Conservation (phyloP, 2,797 vertebrate genomes). For the Microhierax caerulescens region DNA sequence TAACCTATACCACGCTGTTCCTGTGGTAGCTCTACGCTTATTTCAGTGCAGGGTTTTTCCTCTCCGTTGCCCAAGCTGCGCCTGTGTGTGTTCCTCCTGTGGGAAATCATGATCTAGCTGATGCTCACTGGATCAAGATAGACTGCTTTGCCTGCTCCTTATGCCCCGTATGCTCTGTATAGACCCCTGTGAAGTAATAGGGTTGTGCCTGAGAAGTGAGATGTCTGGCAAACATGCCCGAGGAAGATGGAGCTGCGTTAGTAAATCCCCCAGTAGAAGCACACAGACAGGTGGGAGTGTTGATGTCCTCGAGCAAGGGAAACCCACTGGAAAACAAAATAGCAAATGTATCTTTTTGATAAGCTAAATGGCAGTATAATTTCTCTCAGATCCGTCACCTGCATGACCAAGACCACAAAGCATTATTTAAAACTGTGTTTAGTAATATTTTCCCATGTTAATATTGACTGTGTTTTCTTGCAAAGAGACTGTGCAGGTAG, state of each 20-base stretch:
- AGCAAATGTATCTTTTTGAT: neutral
- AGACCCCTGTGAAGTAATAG: neutral
- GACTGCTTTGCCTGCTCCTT: neutral
- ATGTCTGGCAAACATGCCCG: neutral
- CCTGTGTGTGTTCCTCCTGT: neutral
- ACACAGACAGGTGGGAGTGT: neutral
- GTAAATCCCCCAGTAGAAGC: neutral
- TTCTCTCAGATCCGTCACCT: neutral
- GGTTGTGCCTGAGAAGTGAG: neutral
- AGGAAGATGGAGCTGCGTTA: neutral
- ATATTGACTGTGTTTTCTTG: neutral
- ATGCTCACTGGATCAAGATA: neutral
- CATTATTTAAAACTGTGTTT: neutral
- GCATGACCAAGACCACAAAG: neutral
- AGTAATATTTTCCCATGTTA: neutral
- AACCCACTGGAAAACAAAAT: neutral
- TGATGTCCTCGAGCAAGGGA: neutral
- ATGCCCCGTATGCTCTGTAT: rapidly evolving
- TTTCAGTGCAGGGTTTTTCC: neutral
- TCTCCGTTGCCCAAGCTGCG: rapidly evolving
- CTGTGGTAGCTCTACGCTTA: neutral
- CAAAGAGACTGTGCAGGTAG: neutral
- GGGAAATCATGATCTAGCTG: neutral
- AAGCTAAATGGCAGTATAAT: neutral
- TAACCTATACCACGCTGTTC: neutral